A percentile compares a stretch with the other conserved stretches of the same genome.
phyloP scores from a whole-genome alignment of 2,797 vertebrate genomes.

The Rhinella marina region DNA sequence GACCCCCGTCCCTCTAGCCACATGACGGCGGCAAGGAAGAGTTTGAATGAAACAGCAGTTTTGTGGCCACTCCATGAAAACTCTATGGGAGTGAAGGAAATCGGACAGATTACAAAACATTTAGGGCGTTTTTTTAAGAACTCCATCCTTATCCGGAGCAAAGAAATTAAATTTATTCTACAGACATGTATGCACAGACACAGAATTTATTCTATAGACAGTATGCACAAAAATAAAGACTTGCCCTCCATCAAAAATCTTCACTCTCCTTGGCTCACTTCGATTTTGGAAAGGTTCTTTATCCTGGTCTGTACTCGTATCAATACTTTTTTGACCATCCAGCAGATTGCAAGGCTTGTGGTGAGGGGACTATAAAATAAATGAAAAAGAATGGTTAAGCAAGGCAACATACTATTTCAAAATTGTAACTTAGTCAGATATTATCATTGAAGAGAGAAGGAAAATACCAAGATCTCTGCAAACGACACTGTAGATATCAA shows the following conservation, averaged over 20 bases:
- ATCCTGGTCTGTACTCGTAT: constrained; percentile 88
- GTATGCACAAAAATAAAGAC: constrained; percentile 66
- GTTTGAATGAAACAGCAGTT: not conserved
- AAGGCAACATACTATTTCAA: not conserved
- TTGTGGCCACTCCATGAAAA: not conserved
- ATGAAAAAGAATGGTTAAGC: not conserved
- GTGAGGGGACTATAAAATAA: constrained; percentile 12
- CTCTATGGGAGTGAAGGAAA: not conserved
- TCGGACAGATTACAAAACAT: not conserved
- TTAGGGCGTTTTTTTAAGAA: not conserved
- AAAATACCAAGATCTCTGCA: not conserved
- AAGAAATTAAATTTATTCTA: not conserved
- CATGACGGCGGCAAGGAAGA: not conserved
- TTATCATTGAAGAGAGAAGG: not conserved
- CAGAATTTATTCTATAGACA: too few relatives aligned
- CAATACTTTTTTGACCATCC: constrained; percentile 85
- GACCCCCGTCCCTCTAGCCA: not conserved
- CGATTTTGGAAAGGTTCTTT: constrained; percentile 85
- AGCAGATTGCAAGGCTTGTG: constrained; percentile 70
- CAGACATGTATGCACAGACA: not conserved
- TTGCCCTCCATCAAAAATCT: constrained; percentile 99
- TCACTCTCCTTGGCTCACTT: constrained; percentile 91
- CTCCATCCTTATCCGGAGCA: not conserved
- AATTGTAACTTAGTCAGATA: not conserved
- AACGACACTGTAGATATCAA: not conserved